These are phyloP conservation scores for Drosophila simulans DNA, from an alignment of 1,140 invertebrate genomes.

Conservation along the genomic window DNA sequence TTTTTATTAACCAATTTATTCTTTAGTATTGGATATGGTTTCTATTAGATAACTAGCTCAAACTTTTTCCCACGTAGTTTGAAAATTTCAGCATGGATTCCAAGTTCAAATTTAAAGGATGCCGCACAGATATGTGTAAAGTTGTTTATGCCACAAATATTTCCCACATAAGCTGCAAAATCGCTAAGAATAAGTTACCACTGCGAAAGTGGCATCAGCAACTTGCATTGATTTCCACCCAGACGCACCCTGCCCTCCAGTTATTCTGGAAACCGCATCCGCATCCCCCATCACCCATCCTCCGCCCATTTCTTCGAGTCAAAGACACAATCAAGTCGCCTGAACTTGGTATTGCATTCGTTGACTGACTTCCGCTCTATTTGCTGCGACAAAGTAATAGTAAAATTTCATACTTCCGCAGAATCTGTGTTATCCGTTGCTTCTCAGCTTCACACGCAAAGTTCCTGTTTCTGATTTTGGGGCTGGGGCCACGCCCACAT, in stretches of 20 bases:
- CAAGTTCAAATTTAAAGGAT: too few relatives aligned
- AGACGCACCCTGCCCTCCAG: conserved; percentile 12
- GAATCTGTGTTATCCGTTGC: conserved; percentile 57
- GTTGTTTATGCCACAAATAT: conserved; percentile 30
- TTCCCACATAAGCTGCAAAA: conserved; percentile 45
- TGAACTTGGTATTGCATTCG: conserved; percentile 60
- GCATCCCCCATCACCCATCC: conserved; percentile 1
- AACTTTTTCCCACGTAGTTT: too few relatives aligned
- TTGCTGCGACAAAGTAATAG: conserved; percentile 79
- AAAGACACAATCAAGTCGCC: conserved; percentile 70
- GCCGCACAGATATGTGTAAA: not conserved
- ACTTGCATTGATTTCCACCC: conserved; percentile 53
- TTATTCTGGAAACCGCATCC: too few relatives aligned
- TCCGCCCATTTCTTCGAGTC: conserved; percentile 27
- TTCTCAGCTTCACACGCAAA: conserved; percentile 11
- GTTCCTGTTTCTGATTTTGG: too few relatives aligned
- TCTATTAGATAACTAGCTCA: too few relatives aligned
- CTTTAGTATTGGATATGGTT: too few relatives aligned
- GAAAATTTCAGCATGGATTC: too few relatives aligned
- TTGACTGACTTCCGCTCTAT: conserved; percentile 82
- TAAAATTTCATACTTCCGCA: conserved; percentile 81
- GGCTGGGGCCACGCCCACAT: conserved; percentile 57
- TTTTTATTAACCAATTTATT: too few relatives aligned
- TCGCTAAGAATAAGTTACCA: not conserved
- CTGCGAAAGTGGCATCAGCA: conserved; percentile 18